Evolutionary conservation across 2,797 vertebrate genomes (phyloP).

Genomic region (Muscicapa comitata): DNA sequence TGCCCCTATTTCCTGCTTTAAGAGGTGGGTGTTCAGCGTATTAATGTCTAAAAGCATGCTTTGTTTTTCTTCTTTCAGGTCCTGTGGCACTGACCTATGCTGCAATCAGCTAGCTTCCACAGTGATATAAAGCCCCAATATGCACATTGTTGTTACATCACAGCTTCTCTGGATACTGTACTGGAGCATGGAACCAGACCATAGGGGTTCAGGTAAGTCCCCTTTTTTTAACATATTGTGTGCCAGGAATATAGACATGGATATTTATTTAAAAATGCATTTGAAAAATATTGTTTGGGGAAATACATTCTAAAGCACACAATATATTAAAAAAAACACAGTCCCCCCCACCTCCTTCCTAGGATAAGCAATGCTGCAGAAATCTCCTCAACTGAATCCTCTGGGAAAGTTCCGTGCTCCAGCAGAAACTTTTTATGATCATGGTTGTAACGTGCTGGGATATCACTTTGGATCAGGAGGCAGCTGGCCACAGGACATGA

Average conservation of each 20-base stretch:
- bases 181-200: constrained; percentile 71
- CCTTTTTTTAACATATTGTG: constrained; percentile 62
- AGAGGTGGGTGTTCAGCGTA: constrained; percentile 49
- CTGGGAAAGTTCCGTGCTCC: background rate
- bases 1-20: background rate
- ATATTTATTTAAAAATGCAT: background rate
- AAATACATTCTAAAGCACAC: constrained; percentile 17
- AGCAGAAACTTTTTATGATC: background rate
- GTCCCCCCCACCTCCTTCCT: background rate
- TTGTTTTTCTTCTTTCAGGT: constrained; percentile 71
- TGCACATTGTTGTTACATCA: constrained; percentile 64
- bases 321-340: constrained; percentile 18
- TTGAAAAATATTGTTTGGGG: background rate
- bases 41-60: constrained; percentile 49
- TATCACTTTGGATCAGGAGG: background rate
- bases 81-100: constrained; percentile 64
- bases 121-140: constrained; percentile 63
- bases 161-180: constrained; percentile 47
- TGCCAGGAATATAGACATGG: constrained; percentile 5
- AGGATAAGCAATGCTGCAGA: background rate
- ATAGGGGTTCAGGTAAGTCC: constrained; percentile 71
- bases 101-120: constrained; percentile 64
- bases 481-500: constrained; percentile 23
- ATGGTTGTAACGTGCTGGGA: background rate
- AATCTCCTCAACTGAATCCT: background rate